These are phyloP conservation scores for Ramphastos sulfuratus DNA, from an alignment of 2,113 vertebrate genomes.

Conservation along the genomic window DNA sequence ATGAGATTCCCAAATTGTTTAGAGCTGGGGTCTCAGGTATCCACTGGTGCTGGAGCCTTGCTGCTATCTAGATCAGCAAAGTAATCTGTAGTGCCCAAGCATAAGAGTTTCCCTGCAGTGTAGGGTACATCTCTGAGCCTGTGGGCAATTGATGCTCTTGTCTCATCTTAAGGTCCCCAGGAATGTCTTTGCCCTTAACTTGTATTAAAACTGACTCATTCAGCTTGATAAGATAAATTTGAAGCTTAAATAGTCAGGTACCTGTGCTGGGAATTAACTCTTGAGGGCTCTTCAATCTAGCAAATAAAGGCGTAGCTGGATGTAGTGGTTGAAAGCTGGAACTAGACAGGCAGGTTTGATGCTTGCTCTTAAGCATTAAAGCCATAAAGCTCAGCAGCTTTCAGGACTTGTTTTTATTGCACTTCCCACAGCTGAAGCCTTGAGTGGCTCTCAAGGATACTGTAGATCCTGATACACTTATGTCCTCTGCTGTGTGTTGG, in stretches of 20 bases:
- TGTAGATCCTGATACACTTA: background rate
- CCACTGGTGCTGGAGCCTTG: background rate
- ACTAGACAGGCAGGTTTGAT: slow-evolving; percentile 38
- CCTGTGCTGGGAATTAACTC: slow-evolving; percentile 41
- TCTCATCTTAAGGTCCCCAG: background rate
- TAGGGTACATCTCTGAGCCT: background rate
- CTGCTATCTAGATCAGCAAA: background rate
- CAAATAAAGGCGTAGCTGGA: slow-evolving; percentile 64
- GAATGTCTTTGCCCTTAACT: background rate
- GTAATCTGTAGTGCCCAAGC: background rate
- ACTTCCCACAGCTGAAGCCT: background rate
- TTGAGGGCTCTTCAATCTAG: slow-evolving; percentile 45
- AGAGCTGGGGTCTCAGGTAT: background rate
- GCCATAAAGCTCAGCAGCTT: slow-evolving; percentile 1
- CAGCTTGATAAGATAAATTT: slow-evolving; percentile 47
- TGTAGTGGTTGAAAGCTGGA: slow-evolving; percentile 46
- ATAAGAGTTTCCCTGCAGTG: background rate
- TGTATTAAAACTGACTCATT: slow-evolving; percentile 56
- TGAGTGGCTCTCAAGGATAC: background rate
- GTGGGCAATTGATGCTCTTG: background rate
- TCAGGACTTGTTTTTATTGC: background rate
- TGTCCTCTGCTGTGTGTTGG: background rate
- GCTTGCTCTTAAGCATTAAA: background rate
- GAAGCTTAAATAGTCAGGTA: background rate
- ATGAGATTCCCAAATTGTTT: background rate